These are phyloP conservation scores for Macrobrachium rosenbergii DNA, from an alignment of 1,140 invertebrate genomes.

Conservation along the genomic window DNA sequence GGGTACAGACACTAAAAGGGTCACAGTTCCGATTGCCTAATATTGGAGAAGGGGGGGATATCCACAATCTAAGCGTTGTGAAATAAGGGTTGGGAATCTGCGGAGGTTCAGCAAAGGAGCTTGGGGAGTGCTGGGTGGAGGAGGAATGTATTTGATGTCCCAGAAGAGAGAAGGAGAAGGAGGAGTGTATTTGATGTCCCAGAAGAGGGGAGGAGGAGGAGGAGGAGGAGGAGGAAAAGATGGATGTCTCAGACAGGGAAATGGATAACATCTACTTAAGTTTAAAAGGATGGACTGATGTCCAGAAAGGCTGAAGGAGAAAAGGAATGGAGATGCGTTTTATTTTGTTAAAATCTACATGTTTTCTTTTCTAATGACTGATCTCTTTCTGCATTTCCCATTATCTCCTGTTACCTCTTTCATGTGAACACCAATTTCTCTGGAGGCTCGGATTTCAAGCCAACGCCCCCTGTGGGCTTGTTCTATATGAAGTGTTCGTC, in stretches of 20 bases:
- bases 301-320: neutral
- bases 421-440: no score
- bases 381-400: no score
- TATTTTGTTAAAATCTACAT: no score
- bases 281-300: neutral
- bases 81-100: neutral
- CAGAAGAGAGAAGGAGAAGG: slow-evolving; percentile 3
- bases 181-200: neutral
- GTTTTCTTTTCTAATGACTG: no score
- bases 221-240: no score
- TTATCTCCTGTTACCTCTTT: no score
- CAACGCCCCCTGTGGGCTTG: no score
- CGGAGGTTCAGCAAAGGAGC: neutral
- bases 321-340: no score
- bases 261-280: neutral
- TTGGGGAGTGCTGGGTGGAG: neutral
- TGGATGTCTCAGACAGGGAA: slow-evolving; percentile 2
- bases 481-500: no score
- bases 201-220: no score
- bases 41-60: neutral
- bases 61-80: neutral
- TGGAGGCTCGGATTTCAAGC: no score
- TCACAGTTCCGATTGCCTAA: no score
- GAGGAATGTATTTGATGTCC: neutral
- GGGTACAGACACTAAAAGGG: neutral